Conservation (phyloP, 2,888 invertebrate species). For the Sphaerolaimus hirsutus region DNA sequence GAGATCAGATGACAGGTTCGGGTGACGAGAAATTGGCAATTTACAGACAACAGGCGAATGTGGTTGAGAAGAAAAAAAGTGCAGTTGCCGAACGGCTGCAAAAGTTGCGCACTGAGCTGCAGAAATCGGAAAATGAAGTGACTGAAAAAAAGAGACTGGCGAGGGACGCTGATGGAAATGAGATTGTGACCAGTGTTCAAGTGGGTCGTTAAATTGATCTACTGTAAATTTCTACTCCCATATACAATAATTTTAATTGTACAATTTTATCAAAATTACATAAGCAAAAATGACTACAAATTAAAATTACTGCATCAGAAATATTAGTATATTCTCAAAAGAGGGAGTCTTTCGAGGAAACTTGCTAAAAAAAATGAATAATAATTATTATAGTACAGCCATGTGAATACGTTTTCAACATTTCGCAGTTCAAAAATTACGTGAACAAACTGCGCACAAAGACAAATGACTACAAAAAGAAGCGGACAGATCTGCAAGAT, state of each 20-base stretch:
- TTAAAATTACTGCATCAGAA: too few species aligned
- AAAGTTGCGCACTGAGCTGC: slow-evolving; percentile 40
- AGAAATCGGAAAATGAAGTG: slow-evolving; percentile 38
- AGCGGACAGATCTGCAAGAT: slow-evolving; percentile 47
- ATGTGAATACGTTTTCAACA: too few species aligned
- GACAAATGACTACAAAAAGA: slow-evolving; percentile 54
- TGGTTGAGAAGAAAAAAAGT: slow-evolving; percentile 19
- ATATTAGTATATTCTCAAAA: too few species aligned
- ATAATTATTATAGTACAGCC: too few species aligned
- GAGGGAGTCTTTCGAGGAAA: slow-evolving; percentile 8
- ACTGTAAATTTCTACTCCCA: too few species aligned
- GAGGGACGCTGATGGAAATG: slow-evolving; percentile 36
- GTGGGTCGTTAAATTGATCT: slow-evolving; percentile 13
- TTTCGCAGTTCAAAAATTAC: slow-evolving; percentile 50
- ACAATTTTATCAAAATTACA: too few species aligned
- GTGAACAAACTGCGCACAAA: slow-evolving; percentile 54
- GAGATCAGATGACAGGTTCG: slow-evolving; percentile 40
- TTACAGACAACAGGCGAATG: slow-evolving; percentile 38
- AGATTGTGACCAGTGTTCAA: slow-evolving; percentile 48
- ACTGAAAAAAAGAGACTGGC: slow-evolving; percentile 33
- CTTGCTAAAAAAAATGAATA: slow-evolving; percentile 12
- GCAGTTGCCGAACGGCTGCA: neutral
- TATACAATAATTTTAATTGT: too few species aligned
- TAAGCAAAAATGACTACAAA: too few species aligned
- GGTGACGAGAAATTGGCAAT: slow-evolving; percentile 48